phyloP scores from a whole-genome alignment of 2,113 vertebrate species.

The Mormyrus lacerda region DNA sequence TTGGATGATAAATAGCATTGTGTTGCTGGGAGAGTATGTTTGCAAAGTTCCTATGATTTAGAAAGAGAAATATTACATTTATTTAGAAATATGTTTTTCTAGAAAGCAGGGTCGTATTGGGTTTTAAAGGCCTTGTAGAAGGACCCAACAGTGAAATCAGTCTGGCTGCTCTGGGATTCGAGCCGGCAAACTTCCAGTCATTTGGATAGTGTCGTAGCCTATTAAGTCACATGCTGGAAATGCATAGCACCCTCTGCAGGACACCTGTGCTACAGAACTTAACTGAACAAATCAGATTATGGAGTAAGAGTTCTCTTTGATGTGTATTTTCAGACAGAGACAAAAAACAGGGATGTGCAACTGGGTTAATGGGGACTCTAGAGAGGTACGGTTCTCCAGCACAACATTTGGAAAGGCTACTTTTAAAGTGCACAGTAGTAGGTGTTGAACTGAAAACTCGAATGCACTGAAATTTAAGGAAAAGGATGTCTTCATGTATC shows the following conservation, averaged over 20 bases:
- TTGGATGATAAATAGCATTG: background rate
- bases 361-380: background rate
- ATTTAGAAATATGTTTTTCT: background rate
- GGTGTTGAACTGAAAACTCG: background rate
- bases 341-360: background rate
- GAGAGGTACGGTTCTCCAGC: background rate
- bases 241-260: background rate
- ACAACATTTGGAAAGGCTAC: background rate
- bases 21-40: background rate
- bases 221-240: background rate
- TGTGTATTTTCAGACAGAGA: background rate
- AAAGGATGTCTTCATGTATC: background rate
- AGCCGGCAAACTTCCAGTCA: background rate
- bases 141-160: background rate
- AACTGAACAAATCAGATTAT: background rate
- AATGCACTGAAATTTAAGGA: background rate
- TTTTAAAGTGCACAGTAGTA: background rate
- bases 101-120: background rate
- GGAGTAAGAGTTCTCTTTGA: background rate
- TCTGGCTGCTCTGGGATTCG: background rate
- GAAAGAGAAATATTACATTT: background rate
- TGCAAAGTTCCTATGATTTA: background rate
- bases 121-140: background rate
- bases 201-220: background rate
- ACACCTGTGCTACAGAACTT: background rate